A percentile compares a stretch with the other conserved stretches of the same genome.
phyloP scores from a whole-genome alignment of 2,113 vertebrate genomes.

The Pluvianellus socialis region DNA sequence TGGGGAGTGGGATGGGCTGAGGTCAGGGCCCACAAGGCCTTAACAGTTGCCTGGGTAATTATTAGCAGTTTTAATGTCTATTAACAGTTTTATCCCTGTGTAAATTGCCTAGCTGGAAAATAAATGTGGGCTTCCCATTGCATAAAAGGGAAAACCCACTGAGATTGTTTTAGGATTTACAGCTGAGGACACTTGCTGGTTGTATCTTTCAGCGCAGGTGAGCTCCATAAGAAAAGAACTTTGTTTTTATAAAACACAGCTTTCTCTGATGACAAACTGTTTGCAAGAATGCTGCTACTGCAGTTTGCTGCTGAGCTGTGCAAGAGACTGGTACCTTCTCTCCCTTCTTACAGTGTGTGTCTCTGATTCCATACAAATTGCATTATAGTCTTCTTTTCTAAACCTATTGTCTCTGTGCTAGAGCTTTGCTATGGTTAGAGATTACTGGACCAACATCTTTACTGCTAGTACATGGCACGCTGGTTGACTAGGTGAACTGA shows the following conservation, averaged over 20 bases:
- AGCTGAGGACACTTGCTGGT: not conserved
- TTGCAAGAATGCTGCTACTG: not conserved
- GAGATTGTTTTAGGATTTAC: not conserved
- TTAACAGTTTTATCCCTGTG: not conserved
- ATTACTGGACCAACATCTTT: not conserved
- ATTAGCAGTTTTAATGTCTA: not conserved
- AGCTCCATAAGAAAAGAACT: not conserved
- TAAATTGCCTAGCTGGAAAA: not conserved
- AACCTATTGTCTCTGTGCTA: not conserved
- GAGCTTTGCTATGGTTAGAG: not conserved
- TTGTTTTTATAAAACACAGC: not conserved
- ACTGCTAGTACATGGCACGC: not conserved
- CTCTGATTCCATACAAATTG: not conserved
- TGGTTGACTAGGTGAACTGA: not conserved
- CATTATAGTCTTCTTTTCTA: not conserved
- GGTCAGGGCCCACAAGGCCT: not conserved
- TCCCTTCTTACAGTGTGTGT: not conserved
- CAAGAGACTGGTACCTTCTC: not conserved
- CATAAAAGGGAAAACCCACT: not conserved
- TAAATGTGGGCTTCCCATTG: not conserved
- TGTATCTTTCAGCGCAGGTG: not conserved
- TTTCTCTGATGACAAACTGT: not conserved
- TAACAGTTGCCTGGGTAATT: not conserved
- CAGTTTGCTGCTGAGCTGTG: not conserved
- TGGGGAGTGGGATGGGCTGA: not conserved